Evolutionary conservation across 2,797 vertebrate species (phyloP), one percentile per base, ranked within the genome.

Genomic region (Sparus aurata): DNA sequence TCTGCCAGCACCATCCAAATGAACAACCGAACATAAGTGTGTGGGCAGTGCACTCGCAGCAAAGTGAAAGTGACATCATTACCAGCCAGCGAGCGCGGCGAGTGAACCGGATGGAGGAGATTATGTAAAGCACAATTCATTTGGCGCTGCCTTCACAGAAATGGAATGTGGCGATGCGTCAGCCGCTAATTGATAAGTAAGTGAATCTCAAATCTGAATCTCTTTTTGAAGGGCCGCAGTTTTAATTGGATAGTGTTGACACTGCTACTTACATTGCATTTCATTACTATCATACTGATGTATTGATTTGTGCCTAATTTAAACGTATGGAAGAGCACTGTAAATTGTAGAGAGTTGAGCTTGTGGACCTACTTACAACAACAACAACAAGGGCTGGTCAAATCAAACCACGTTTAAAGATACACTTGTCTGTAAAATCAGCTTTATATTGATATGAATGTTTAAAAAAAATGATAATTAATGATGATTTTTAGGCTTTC

Each of bases 21-120:
- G 45, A 82, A 68, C 60, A 76, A 38, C 61, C 54, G 66, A 78
- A 75, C 77, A 84, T 69, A 65, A 82, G 81, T 74, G 79, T 67
- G 77, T 87, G 77, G 75, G 85, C 23, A 68, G 80, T 54, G 55
- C 12, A 38, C 63, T 41, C 66, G 59, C 69, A 79, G 72, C 72
- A 47, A 47, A 86, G 80, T 75, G 58, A 81, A 85, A 81, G 72
- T 91, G 74, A 69, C 80, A 72, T 82, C 45, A 79, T 65, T 73
- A 83, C 43, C 77, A 84, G 30, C 81, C 30, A 41, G 61, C 12
- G 6, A 43, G 62, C 63, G 73, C 15, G 67, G 43, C 49, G 46
- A 69, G 67, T 65, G 67, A 72, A 73, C 60, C 60, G 68, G 47
- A 69, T 62, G 8, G 27, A 69, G 57, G 75, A 62, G 46, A 84